Percentiles rank a stretch among this genome's conserved stretches.
Conservation (phyloP, 2,888 invertebrate species). For the Caenorhabditis zanzibari region DNA sequence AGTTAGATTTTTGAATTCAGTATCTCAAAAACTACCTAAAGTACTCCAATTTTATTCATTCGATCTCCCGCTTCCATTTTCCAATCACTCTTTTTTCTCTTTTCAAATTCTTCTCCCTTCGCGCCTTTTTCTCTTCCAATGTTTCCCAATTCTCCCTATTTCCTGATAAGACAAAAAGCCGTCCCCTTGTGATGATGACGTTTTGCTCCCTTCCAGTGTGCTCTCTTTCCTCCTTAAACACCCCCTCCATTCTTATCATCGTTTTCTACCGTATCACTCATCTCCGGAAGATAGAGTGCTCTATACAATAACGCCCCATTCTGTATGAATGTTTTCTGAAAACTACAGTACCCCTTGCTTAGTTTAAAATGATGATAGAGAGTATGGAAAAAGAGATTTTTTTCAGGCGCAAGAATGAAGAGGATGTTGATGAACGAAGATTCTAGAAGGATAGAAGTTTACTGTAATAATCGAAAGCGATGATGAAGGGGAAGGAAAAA, state of each 20-base stretch:
- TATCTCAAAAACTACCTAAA: no score
- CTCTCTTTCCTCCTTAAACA: neutral
- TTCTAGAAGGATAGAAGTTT: no score
- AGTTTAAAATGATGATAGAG: neutral
- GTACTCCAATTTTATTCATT: no score
- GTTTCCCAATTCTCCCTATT: neutral
- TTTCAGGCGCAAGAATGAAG: no score
- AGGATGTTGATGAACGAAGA: no score
- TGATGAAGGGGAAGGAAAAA: no score
- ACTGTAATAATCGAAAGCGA: no score
- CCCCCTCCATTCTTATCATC: neutral
- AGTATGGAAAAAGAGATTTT: no score
- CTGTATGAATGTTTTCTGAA: constrained; percentile 1
- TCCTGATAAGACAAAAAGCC: constrained; percentile 1
- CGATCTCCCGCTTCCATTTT: no score
- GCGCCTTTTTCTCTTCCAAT: neutral
- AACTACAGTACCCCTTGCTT: constrained; percentile 12
- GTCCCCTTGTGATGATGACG: neutral
- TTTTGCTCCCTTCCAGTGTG: neutral
- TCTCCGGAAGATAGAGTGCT: neutral
- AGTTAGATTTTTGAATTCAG: no score
- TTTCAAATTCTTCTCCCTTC: neutral
- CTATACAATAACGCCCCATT: neutral
- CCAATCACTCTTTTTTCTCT: neutral
- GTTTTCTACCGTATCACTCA: constrained; percentile 44